Evolutionary conservation across 2,888 invertebrate genomes (phyloP), one percentile per base, ranked within the genome.

Genomic region (Hanleya hanleyi): DNA sequence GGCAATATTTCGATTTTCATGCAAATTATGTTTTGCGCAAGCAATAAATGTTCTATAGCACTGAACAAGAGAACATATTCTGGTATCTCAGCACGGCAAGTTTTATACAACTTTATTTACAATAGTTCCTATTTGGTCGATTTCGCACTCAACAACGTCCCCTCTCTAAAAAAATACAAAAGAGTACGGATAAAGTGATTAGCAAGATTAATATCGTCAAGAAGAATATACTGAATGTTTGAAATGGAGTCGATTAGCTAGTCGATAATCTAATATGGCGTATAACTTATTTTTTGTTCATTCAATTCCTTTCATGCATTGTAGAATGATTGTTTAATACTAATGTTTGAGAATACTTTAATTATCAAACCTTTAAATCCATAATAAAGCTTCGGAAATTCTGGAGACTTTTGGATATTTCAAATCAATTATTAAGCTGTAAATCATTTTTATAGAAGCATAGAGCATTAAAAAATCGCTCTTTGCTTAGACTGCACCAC

Each of bases 141-240:
- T 94, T 91, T 94, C 94, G 85, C 94, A 96, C 86, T 93, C 94
- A 66, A 96, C 89, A 0, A 94, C 90, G 89, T 96, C 96, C 0
- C 96, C 96, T 18, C 93, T 89, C 92, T 92, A 83, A 69, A 89
- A 89, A 51, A 66, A 84, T 67, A 65, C 64, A 49, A 26, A 49
- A 32, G 15, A 26, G 4, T 29, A 4, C 26, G 29, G 18, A 18
- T 41, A 12, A 18, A 41, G 9, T 51, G 29, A 57, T n/a, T n/a
- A n/a, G n/a, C 18, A 41, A 9, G 18, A 41, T 41, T 9, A 41
- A 41, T 41, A 41, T 41, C 9, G 18, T 41, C 18, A 12, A 41
- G 41, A 41, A 41, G 41, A 18, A 12, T 18, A 12, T 41, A 41
- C 41, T 12, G 9, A 12, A 9, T 41, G 41, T 41, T 12, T 41